Evolutionary conservation across 2,888 invertebrate species (phyloP).

Genomic region (Lutraria lutraria): DNA sequence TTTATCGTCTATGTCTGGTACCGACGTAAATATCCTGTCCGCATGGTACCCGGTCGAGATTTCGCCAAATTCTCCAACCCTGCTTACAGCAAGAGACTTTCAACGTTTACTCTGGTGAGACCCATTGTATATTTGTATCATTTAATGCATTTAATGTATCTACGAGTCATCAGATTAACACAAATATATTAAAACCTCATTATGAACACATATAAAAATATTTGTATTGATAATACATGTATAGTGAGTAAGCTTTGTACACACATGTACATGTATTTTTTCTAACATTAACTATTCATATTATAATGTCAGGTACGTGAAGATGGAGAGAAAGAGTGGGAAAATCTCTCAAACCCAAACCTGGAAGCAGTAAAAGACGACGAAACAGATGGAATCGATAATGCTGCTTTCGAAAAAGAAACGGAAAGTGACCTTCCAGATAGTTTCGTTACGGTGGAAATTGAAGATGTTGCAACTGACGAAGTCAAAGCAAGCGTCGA

Average conservation of each 20-base stretch:
- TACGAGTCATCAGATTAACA: not conserved
- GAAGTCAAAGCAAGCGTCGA: not conserved
- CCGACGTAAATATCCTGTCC: slow-evolving; percentile 80
- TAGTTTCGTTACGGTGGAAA: not conserved
- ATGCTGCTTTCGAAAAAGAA: slow-evolving; percentile 31
- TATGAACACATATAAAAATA: too few species aligned
- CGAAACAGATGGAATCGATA: slow-evolving; percentile 30
- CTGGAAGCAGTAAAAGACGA: slow-evolving; percentile 45
- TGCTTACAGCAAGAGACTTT: slow-evolving; percentile 69
- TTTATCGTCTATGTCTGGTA: slow-evolving; percentile 78
- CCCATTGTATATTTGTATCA: not conserved
- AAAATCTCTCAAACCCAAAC: slow-evolving; percentile 23
- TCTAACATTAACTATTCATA: not conserved
- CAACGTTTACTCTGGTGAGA: slow-evolving; percentile 70
- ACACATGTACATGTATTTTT: not conserved
- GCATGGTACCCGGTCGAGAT: slow-evolving; percentile 81
- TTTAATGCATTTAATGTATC: not conserved
- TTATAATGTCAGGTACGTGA: slow-evolving; percentile 28
- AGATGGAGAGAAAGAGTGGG: slow-evolving; percentile 49
- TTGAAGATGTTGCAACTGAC: not conserved
- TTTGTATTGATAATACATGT: too few species aligned
- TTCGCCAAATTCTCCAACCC: slow-evolving; percentile 80
- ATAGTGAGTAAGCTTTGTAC: not conserved
- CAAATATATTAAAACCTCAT: not conserved
- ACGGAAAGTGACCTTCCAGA: not conserved